Base-by-base conservation (phyloP, 2,888 invertebrate species). In the Plagodis dolabraria region DNA sequence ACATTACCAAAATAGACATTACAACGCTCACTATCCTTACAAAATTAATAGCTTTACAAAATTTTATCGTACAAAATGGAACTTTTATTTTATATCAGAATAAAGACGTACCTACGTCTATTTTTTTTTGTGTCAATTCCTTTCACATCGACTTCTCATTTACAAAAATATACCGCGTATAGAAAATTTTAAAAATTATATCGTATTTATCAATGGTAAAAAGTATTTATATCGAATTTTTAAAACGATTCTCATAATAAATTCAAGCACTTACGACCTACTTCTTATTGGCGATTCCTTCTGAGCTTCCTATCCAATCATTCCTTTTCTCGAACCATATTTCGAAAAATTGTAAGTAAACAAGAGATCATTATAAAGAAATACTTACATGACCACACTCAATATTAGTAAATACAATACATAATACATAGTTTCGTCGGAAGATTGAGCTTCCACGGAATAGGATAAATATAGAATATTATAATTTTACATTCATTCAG, bases 341-440 rank as follows among this genome's bases (percentile, higher is more conserved):
- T 91, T 78, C 91, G 88, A 87, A 86, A 89, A 80, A 91, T 89
- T 92, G 92, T 90, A 92, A 91, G 79, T 80, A 87, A 91, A 91
- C 87, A 76, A 82, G 90, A 87, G 89, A 90, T 89, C 87, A 87
- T 79, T 80, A 34, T 54, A 71, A 78, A 84, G 86, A 83, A 86
- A 71, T 40, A 74, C 73, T 76, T 79, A 81, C 82, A 86, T 81
- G 82, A 89, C 82, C 85, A 87, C 88, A 89, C 88, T 79, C 83
- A 85, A 79, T 79, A 83, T 78, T 76, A 80, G 75, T 79, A 71
- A 76, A 77, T 74, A 76, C 73, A 73, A 40, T 40, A 40, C 7
- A 36, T 40, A 40, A 10, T 10, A 81, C 75, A 79, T 75, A 76
- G 77, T 74, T 76, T 76, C 43, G 72, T 75, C 70, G 76, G 79